Percentiles rank a stretch among this genome's conserved stretches.
Evolutionary conservation across 2,888 invertebrate species (phyloP).

Genomic region (Lagria hirta): DNA sequence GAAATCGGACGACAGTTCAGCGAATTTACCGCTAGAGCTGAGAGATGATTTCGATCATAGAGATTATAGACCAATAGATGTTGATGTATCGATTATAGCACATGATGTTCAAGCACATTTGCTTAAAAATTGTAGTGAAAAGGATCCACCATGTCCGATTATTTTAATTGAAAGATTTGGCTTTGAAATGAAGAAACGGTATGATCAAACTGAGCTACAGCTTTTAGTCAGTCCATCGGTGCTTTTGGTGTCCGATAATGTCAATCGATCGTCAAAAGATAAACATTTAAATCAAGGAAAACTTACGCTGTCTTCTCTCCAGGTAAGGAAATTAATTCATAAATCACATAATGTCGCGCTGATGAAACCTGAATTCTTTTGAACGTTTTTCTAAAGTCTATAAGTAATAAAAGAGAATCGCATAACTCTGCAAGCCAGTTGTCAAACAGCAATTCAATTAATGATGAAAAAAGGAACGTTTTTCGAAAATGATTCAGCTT

Average conservation of each 20-base stretch:
- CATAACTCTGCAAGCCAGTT: too few species aligned
- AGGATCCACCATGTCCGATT: conserved; percentile 89
- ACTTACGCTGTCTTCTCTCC: conserved; percentile 80
- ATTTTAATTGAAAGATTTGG: conserved; percentile 87
- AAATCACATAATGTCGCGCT: too few species aligned
- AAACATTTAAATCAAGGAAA: conserved; percentile 81
- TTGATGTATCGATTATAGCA: conserved; percentile 88
- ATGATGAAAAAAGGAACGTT: too few species aligned
- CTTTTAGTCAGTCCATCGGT: conserved; percentile 86
- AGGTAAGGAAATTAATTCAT: conserved; percentile 56
- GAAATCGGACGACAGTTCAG: conserved; percentile 66
- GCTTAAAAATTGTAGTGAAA: conserved; percentile 86
- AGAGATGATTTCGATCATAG: conserved; percentile 82
- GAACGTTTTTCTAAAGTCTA: too few species aligned
- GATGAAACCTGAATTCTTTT: too few species aligned
- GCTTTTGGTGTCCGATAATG: conserved; percentile 74
- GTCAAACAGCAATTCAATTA: too few species aligned
- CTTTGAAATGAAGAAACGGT: conserved; percentile 96
- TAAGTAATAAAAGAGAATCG: too few species aligned
- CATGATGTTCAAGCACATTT: conserved; percentile 96
- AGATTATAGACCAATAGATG: conserved; percentile 85
- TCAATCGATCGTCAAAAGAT: conserved; percentile 68
- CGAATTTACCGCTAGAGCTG: conserved; percentile 73
- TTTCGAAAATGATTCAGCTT: too few species aligned
- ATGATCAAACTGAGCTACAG: conserved; percentile 89